Percentiles rank a stretch among this genome's conserved stretches.
phyloP scores from a whole-genome alignment of 2,888 invertebrate species.

The Platycheirus rosarum region DNA sequence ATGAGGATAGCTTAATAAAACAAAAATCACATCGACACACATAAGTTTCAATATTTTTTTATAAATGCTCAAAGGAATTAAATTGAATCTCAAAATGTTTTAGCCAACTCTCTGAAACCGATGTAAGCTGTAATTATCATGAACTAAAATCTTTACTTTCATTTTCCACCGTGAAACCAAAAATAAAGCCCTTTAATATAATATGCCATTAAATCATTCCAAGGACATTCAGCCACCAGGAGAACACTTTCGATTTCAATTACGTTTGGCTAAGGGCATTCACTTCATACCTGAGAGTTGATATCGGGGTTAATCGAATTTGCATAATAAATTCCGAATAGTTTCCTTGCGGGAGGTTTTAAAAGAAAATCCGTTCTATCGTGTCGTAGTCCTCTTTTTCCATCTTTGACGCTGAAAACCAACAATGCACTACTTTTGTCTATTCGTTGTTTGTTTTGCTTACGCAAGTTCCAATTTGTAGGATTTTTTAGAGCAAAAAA shows the following conservation, averaged over 20 bases:
- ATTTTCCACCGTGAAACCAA: conserved; percentile 27
- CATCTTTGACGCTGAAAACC: too few species aligned
- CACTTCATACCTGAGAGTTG: conserved; percentile 15
- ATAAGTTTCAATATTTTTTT: too few species aligned
- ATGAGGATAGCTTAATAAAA: too few species aligned
- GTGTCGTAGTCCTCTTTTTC: too few species aligned
- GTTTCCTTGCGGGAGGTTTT: not conserved
- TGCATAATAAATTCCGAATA: conserved; percentile 49
- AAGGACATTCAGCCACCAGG: conserved; percentile 28
- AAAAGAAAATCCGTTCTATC: not conserved
- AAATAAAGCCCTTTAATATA: too few species aligned
- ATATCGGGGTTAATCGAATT: conserved; percentile 61
- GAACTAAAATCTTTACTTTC: conserved; percentile 19
- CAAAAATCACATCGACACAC: too few species aligned
- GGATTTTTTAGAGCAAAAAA: not conserved
- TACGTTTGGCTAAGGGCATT: conserved; percentile 29
- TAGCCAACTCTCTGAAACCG: too few species aligned
- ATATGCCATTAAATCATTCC: conserved; percentile 32
- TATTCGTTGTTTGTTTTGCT: too few species aligned
- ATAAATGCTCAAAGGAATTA: too few species aligned
- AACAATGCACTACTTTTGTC: too few species aligned
- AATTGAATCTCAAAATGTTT: too few species aligned
- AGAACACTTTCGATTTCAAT: conserved; percentile 56
- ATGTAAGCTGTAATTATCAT: too few species aligned
- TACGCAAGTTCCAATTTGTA: conserved; percentile 27